Evolutionary conservation across 2,888 invertebrate genomes (phyloP).

Genomic region (Tuberolachnus salignus): DNA sequence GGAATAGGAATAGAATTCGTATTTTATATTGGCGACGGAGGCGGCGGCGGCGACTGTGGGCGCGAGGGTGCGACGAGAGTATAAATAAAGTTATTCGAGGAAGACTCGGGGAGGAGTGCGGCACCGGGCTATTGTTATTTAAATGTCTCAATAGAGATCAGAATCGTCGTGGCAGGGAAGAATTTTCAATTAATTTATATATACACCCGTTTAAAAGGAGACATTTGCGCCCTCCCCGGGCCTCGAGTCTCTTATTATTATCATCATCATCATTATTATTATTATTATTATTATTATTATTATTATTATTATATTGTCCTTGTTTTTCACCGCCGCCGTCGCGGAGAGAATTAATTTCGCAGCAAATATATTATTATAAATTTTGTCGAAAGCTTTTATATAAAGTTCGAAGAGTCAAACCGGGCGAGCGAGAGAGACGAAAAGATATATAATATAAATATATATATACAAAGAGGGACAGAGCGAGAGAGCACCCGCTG

Average conservation of each 20-base stretch:
- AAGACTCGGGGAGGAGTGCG: constrained; percentile 11
- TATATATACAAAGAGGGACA: no score
- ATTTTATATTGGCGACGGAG: constrained; percentile 50
- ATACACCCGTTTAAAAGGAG: constrained; percentile 56
- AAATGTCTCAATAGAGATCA: constrained; percentile 56
- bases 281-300: background rate
- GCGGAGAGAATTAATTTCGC: constrained; percentile 56
- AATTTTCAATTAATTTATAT: constrained; percentile 57
- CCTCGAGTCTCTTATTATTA: constrained; percentile 51
- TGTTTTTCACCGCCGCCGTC: constrained; percentile 51
- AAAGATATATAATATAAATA: background rate
- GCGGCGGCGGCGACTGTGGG: no score
- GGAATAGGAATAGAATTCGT: constrained; percentile 52
- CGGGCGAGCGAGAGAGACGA: background rate
- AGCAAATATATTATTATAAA: constrained; percentile 55
- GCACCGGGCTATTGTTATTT: constrained; percentile 50
- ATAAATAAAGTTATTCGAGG: constrained; percentile 53
- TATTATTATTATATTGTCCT: constrained; percentile 35
- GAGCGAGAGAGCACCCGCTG: background rate
- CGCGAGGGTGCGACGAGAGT: constrained; percentile 33
- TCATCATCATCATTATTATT: no score
- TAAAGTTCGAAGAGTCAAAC: constrained; percentile 48
- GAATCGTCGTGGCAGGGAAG: constrained; percentile 54
- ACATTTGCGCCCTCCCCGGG: constrained; percentile 48
- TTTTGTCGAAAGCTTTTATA: constrained; percentile 56